Percentiles rank a stretch among this genome's conserved stretches.
Evolutionary conservation across 2,888 invertebrate species (phyloP).

Genomic region (Cinara cedri): DNA sequence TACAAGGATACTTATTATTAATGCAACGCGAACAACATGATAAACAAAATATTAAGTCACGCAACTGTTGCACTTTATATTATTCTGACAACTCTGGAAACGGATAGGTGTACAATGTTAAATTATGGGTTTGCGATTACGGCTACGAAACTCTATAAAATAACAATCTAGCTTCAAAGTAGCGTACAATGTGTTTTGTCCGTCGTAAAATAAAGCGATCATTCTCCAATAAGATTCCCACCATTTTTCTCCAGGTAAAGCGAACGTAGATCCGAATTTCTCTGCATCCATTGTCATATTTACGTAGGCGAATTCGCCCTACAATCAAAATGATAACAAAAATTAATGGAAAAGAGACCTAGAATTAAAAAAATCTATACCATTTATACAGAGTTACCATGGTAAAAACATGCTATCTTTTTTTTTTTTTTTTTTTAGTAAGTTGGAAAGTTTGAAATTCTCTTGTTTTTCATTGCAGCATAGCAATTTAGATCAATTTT

Average conservation of each 20-base stretch:
- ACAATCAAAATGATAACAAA: neutral
- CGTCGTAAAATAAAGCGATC: neutral
- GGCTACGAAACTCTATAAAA: neutral
- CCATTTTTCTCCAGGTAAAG: neutral
- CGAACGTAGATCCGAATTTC: neutral
- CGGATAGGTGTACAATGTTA: no score
- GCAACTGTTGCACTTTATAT: no score
- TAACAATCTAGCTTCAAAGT: neutral
- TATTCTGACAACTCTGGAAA: no score
- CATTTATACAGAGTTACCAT: no score
- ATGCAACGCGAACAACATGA: no score
- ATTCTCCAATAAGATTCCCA: slow-evolving; percentile 14
- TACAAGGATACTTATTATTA: no score
- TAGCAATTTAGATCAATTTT: neutral
- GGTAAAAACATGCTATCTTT: no score
- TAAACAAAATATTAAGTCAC: no score
- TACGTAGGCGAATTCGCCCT: neutral
- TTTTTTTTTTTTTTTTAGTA: no score
- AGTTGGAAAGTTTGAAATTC: no score
- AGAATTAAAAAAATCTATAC: neutral
- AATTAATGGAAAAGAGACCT: neutral
- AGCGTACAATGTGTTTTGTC: neutral
- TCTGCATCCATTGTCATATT: neutral
- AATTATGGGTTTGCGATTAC: neutral
- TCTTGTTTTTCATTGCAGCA: no score